A percentile compares a stretch with the other conserved stretches of the same genome.
Conservation (phyloP, 2,888 invertebrate species). For the Tipula confusa region DNA sequence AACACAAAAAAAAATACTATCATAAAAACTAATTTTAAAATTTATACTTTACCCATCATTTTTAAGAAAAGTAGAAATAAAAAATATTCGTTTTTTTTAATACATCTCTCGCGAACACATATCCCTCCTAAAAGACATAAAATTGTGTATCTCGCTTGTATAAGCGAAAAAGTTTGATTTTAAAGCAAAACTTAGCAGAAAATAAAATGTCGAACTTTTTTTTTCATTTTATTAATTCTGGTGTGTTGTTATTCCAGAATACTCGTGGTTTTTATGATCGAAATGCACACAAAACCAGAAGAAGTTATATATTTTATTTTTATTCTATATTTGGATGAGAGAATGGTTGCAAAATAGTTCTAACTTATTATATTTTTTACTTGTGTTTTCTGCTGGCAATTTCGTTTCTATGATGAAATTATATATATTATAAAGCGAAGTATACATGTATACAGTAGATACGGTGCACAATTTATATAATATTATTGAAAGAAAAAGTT, state of each 20-base stretch:
- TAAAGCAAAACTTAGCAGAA: background rate
- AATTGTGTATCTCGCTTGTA: conserved; percentile 12
- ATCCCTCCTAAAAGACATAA: conserved; percentile 12
- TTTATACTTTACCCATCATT: background rate
- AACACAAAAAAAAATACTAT: too few species aligned
- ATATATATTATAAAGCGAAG: background rate
- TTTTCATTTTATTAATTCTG: background rate
- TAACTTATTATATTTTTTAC: background rate
- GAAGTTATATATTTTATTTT: conserved; percentile 1
- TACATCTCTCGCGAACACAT: background rate
- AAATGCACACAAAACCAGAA: conserved; percentile 25
- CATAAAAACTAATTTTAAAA: conserved; percentile 7
- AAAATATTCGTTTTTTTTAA: background rate
- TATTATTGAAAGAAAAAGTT: conserved; percentile 20
- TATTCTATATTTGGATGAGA: conserved; percentile 16
- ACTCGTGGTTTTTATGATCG: conserved; percentile 20
- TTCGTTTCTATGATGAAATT: background rate
- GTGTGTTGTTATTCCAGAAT: background rate
- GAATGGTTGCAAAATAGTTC: background rate
- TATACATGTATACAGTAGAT: background rate
- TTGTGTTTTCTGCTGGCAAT: background rate
- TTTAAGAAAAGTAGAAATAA: conserved; percentile 12
- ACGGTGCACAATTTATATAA: conserved; percentile 7
- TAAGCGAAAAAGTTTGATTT: conserved; percentile 25
- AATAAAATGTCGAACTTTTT: background rate